phyloP scores from a whole-genome alignment of 2,797 vertebrate species.

The Catostomus latipinnis region DNA sequence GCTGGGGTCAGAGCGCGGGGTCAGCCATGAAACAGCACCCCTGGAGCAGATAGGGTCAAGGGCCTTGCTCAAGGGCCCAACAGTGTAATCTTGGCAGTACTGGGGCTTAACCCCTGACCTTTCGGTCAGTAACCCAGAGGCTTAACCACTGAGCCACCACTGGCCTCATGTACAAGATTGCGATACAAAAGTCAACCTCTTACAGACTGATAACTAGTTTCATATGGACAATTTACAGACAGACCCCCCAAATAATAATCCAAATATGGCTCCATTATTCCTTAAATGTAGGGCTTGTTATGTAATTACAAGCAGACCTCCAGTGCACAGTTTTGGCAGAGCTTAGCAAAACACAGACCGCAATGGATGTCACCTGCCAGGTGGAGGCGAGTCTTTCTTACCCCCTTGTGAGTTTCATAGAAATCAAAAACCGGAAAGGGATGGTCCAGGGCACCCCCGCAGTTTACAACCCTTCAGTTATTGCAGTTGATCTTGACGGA shows the following conservation, averaged over 20 bases:
- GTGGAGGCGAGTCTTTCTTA: constrained; percentile 30
- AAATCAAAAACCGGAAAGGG: constrained; percentile 26
- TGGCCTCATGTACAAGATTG: too few relatives aligned
- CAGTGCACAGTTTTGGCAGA: constrained; percentile 31
- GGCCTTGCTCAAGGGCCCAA: too few relatives aligned
- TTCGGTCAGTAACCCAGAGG: too few relatives aligned
- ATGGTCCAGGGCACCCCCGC: constrained; percentile 7
- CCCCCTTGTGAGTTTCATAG: constrained; percentile 32
- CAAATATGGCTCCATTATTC: constrained; percentile 61
- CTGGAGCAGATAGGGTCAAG: too few relatives aligned
- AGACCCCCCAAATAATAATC: constrained; percentile 13
- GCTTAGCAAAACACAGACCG: constrained; percentile 58
- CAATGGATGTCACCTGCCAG: constrained; percentile 52
- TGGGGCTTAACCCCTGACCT: too few relatives aligned
- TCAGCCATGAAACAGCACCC: too few relatives aligned
- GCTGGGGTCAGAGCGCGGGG: too few relatives aligned
- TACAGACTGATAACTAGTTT: too few relatives aligned
- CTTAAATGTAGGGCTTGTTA: constrained; percentile 60
- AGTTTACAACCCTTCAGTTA: constrained; percentile 13
- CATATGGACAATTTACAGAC: too few relatives aligned
- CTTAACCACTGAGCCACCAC: too few relatives aligned
- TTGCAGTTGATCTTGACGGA: constrained; percentile 3
- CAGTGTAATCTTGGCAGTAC: too few relatives aligned
- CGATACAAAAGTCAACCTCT: too few relatives aligned
- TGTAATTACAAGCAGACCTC: constrained; percentile 59